Conservation (phyloP, 2,888 invertebrate genomes). For the Drosophila subsilvestris region DNA sequence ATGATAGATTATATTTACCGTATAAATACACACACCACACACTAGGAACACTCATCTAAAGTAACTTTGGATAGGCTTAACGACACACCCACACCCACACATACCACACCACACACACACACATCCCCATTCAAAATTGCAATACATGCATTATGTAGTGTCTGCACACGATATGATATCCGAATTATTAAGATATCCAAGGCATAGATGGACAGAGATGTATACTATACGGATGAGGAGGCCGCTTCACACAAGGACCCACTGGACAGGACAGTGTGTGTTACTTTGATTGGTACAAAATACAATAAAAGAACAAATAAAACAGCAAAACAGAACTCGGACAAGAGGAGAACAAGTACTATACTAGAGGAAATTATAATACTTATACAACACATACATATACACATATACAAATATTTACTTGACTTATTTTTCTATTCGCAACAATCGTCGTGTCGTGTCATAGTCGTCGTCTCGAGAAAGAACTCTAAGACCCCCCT, state of each 20-base stretch:
- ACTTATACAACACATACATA: conserved; percentile 69
- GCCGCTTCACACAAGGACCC: conserved; percentile 38
- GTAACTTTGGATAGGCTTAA: conserved; percentile 35
- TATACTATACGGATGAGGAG: conserved; percentile 15
- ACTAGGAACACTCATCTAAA: conserved; percentile 28
- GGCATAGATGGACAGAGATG: conserved; percentile 6
- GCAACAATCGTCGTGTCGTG: conserved; percentile 64
- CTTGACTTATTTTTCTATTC: conserved; percentile 78
- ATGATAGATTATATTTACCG: conserved; percentile 73
- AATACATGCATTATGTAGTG: conserved; percentile 43
- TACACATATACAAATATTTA: conserved; percentile 72
- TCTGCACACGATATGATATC: conserved; percentile 47
- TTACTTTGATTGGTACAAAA: conserved; percentile 76
- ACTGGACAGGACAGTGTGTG: conserved; percentile 26
- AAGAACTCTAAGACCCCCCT: conserved; percentile 15
- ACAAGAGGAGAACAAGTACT: conserved; percentile 53
- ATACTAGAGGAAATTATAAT: conserved; percentile 69
- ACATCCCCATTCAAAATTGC: conserved; percentile 56
- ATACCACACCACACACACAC: too few species aligned
- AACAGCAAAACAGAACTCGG: neutral
- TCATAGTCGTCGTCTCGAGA: conserved; percentile 15
- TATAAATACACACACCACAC: conserved; percentile 50
- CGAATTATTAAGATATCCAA: conserved; percentile 24
- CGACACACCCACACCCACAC: conserved; percentile 26
- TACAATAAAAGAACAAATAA: conserved; percentile 55